Evolutionary conservation across 2,797 vertebrate species (phyloP).

Genomic region (Triplophysa yarkandensis): DNA sequence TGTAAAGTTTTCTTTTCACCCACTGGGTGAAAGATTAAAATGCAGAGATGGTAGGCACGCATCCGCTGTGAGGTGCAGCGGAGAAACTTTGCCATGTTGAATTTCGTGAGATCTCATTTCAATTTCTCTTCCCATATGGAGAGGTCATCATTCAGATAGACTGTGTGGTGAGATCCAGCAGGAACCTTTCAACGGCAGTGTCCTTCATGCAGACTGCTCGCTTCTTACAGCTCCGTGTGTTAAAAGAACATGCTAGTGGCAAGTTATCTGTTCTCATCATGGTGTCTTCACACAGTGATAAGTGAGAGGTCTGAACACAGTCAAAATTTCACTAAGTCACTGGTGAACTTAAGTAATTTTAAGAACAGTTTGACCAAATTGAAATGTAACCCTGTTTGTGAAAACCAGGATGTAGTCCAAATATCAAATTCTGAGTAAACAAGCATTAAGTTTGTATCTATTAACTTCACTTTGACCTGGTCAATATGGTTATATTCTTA

Average conservation of each 20-base stretch:
- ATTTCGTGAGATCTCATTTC: constrained; percentile 16
- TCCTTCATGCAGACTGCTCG: constrained; percentile 22
- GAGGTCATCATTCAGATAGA: constrained; percentile 27
- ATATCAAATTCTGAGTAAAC: no score
- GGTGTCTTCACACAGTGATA: constrained; percentile 6
- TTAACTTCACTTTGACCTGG: no score
- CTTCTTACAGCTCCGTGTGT: neutral
- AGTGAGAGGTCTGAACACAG: constrained; percentile 7
- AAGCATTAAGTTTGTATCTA: no score
- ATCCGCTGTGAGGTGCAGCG: constrained; percentile 30
- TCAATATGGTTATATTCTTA: no score
- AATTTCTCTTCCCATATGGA: constrained; percentile 22
- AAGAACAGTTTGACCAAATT: no score
- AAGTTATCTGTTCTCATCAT: constrained; percentile 22
- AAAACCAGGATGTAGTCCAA: no score
- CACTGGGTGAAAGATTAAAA: constrained; percentile 43
- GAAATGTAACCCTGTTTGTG: no score
- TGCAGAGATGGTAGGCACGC: constrained; percentile 16
- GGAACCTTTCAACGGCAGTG: constrained; percentile 22
- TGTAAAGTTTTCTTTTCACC: constrained; percentile 36
- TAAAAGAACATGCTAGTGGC: constrained; percentile 27
- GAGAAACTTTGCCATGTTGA: constrained; percentile 22
- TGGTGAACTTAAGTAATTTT: neutral
- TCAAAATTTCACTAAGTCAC: neutral
- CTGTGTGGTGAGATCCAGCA: constrained; percentile 12